These are phyloP conservation scores for Hippopotamus amphibius DNA, from an alignment of 2,113 vertebrate genomes.

Conservation along the genomic window DNA sequence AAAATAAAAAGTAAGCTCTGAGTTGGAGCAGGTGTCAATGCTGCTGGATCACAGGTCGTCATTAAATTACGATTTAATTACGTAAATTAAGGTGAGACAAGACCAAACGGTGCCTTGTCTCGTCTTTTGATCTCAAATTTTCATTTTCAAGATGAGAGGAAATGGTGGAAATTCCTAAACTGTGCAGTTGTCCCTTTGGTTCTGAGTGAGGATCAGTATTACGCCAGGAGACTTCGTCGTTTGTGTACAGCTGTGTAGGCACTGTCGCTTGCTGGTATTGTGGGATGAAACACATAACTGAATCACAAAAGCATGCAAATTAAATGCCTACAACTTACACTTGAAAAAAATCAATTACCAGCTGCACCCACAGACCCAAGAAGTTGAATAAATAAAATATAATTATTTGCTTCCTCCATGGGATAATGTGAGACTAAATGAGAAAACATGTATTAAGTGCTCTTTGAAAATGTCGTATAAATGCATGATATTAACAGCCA, in stretches of 20 bases:
- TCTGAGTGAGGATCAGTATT: not conserved
- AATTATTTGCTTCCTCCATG: conserved; percentile 19
- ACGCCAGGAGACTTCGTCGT: not conserved
- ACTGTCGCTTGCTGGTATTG: not conserved
- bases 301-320: not conserved
- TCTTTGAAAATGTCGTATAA: conserved; percentile 23
- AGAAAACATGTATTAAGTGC: not conserved
- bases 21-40: not conserved
- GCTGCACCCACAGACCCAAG: not conserved
- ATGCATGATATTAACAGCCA: not conserved
- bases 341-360: conserved; percentile 56
- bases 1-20: conserved; percentile 49
- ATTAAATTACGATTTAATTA: not conserved
- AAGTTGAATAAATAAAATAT: conserved; percentile 24
- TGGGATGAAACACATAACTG: not conserved
- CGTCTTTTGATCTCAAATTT: not conserved
- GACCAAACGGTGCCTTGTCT: not conserved
- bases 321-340: conserved; percentile 25
- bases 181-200: not conserved
- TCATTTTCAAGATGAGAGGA: not conserved
- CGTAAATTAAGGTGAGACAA: too few relatives aligned
- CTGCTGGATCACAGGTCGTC: conserved; percentile 27
- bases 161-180: not conserved
- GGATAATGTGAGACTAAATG: not conserved
- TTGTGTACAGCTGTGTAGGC: not conserved